Base-by-base conservation (phyloP, 2,797 vertebrate genomes). In the Girardinus metallicus region DNA sequence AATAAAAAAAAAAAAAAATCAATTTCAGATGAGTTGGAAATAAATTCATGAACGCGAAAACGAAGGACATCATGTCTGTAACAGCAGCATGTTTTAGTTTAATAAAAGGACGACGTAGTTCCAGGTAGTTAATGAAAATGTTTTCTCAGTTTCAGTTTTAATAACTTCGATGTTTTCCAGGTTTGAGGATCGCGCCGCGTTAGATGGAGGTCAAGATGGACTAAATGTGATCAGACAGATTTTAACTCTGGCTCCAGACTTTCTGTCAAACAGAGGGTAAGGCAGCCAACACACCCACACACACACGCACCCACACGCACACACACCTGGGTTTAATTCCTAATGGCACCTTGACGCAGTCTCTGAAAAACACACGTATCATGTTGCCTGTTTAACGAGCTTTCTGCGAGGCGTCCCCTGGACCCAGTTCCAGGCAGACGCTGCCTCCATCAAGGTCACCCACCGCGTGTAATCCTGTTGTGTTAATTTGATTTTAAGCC, bases 151-250 rank as follows among this genome's bases (percentile, higher is more conserved):
- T 53, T 53, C 51, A 11, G 51, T 53, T 53, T 53, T 53, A 53
- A 53, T 53, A 53, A 53, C 51, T 4, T 26, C 1, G 51, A 16
- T 21, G 64, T 34, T 57, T 53, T 81, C 7, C 88, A 99, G 99
- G 86, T 99, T 97, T 87, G 98, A 99, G 88, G 97, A 99, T 81
- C 96, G 88, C 1, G 87, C 78, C 36, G 98, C 98, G 13, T 91
- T 99, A 85, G 97, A 99, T 5, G 98, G 98, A 73, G 99, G 99
- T 44, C 57, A 91, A 60, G 96, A 99, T 57, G 98, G 98, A 74
- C 94, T 99, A 88, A 93, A 89, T 62, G 86, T 99, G 74, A 97
- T 99, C 84, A 95, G 86, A 87, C 92, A 92, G 39, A 96, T 99
- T 93, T 91, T 99, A 90, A 60, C 84, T 78, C 85, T 98, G 85